Percentiles rank a stretch among this genome's conserved stretches.
These are phyloP conservation scores for Phocides pigmalion DNA, from an alignment of 1,140 invertebrate species.

Conservation along the genomic window DNA sequence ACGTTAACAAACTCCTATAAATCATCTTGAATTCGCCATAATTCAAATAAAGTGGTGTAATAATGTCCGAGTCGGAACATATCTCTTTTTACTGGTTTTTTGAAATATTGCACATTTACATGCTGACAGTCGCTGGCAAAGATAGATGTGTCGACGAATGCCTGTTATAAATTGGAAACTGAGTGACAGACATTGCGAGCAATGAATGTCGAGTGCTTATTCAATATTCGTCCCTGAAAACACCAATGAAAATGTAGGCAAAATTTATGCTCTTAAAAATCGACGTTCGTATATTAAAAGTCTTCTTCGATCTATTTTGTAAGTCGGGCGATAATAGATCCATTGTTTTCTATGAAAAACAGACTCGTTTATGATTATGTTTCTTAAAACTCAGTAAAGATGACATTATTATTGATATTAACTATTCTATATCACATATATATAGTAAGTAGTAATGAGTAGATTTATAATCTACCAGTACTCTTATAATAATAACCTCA, in stretches of 20 bases:
- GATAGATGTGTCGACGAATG: slow-evolving; percentile 29
- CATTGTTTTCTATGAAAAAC: not conserved
- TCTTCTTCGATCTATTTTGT: not conserved
- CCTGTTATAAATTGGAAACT: slow-evolving; percentile 31
- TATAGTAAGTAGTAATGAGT: too few relatives aligned
- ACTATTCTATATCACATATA: not conserved
- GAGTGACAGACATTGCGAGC: slow-evolving; percentile 27
- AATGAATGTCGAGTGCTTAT: slow-evolving; percentile 31
- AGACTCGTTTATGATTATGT: too few relatives aligned
- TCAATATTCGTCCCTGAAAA: slow-evolving; percentile 27
- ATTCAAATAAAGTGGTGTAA: slow-evolving; percentile 24
- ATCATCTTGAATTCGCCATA: slow-evolving; percentile 17
- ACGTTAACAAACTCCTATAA: slow-evolving; percentile 20
- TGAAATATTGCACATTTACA: slow-evolving; percentile 20
- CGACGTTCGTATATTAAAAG: slow-evolving; percentile 19
- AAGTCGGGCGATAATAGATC: not conserved
- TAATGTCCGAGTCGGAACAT: slow-evolving; percentile 5
- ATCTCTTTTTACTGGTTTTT: not conserved
- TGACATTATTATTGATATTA: too few relatives aligned
- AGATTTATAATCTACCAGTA: not conserved
- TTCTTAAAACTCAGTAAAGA: too few relatives aligned
- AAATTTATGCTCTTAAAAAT: slow-evolving; percentile 13
- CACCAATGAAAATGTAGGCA: slow-evolving; percentile 25
- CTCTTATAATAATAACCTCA: slow-evolving; percentile 8
- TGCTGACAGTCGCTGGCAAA: slow-evolving; percentile 21